Base-by-base conservation (phyloP, 1,140 invertebrate genomes). In the Philotrypesis tridentata region DNA sequence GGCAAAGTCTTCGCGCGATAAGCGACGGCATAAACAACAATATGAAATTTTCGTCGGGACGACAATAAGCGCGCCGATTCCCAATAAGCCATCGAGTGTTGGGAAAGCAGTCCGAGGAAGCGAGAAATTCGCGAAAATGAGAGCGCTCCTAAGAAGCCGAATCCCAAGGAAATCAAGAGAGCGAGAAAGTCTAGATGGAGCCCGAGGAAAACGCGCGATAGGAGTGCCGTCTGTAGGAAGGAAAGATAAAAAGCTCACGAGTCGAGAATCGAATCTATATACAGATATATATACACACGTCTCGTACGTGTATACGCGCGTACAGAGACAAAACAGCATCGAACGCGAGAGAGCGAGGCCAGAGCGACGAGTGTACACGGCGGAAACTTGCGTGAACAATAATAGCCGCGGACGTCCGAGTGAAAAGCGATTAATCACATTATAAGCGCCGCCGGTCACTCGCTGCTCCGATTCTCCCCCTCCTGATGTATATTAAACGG, bases 341-440 rank as follows among this genome's bases (percentile, higher is more conserved):
- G n/a, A n/a, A n/a, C n/a, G 68, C 37, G 21, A 70, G 33, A 70
- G 12, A n/a, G 68, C 14, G 68, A 17, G 29, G n/a, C n/a, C n/a
- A 43, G 40, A 43, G 40, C 7, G 40, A 43, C 40, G 67, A 63
- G 5, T 9, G n/a, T n/a, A n/a, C n/a, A 37, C 9, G 33, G 33
- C 27, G 55, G 43, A 14, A 73, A 23, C 48, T 76, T 76, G 48
- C 63, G 65, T 68, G 48, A 63, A 60, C 29, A 82, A 81, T 76
- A 81, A 81, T 29, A 65, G 68, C 65, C 40, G 48, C 40, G 31
- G 40, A 61, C n/a, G 23, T 77, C 48, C 29, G 29, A 82, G 73
- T 63, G 33, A 71, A 77, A 76, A 77, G 29, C 73, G 65, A 82
- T 77, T 76, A 77, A 77, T 77, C 73, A 82, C 33, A 70, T 77